Evolutionary conservation across 1,140 invertebrate species (phyloP).

Genomic region (Druon quercuslanigerum): DNA sequence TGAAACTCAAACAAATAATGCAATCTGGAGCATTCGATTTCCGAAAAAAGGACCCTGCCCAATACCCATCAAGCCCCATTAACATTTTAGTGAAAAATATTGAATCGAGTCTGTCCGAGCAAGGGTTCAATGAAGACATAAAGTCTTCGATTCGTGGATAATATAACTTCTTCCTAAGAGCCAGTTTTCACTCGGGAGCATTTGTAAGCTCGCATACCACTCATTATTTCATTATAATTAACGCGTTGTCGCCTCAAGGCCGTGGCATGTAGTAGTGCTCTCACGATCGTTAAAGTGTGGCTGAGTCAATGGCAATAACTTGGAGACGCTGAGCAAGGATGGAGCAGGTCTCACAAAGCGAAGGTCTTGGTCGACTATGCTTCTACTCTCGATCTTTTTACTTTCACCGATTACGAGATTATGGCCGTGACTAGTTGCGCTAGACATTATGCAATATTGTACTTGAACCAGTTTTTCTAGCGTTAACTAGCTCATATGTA

Average conservation of each 20-base stretch:
- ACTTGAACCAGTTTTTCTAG: conserved; percentile 30
- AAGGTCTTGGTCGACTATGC: conserved; percentile 4
- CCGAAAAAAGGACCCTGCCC: no score
- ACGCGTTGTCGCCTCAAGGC: conserved; percentile 6
- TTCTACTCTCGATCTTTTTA: conserved; percentile 10
- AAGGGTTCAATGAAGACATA: no score
- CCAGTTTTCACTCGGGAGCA: not conserved
- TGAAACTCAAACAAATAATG: no score
- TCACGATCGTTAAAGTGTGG: conserved; percentile 5
- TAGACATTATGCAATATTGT: conserved; percentile 8
- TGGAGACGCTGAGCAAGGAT: conserved; percentile 13
- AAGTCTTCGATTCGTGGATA: no score
- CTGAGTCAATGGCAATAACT: not conserved
- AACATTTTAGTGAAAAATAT: no score
- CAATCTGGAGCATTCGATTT: no score
- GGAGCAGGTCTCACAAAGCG: not conserved
- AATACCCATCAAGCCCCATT: no score
- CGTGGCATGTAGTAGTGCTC: not conserved
- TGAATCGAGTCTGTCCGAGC: no score
- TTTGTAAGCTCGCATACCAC: conserved; percentile 7
- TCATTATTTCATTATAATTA: conserved; percentile 23
- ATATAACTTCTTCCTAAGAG: no score
- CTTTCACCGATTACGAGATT: conserved; percentile 26
- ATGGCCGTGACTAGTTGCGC: conserved; percentile 21
- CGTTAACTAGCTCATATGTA: conserved; percentile 9